Evolutionary conservation across 2,797 vertebrate species (phyloP).

Genomic region (Pseudochirops cupreus): DNA sequence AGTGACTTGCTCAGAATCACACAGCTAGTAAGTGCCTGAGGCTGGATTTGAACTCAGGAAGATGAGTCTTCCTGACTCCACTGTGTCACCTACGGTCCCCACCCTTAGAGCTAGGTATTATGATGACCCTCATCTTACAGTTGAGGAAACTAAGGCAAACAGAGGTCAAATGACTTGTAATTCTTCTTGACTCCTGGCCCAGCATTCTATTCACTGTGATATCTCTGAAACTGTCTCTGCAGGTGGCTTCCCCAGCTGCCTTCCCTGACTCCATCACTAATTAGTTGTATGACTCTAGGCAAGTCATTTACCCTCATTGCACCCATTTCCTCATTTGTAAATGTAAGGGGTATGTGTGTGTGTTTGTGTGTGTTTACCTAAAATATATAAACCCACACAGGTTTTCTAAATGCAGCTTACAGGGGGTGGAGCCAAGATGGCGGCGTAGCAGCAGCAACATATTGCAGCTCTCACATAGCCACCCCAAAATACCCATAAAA

Average conservation of each 20-base stretch:
- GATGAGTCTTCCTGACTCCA: neutral
- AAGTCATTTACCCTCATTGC: neutral
- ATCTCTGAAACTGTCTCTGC: neutral
- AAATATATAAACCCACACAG: neutral
- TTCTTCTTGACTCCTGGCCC: neutral
- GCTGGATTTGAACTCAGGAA: neutral
- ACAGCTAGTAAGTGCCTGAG: neutral
- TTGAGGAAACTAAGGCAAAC: neutral
- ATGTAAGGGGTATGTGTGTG: no score
- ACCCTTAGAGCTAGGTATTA: neutral
- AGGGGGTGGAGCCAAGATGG: no score
- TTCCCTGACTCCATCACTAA: neutral
- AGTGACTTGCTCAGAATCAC: neutral
- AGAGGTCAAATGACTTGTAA: neutral
- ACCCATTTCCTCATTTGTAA: neutral
- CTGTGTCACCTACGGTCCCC: neutral
- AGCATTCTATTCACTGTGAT: neutral
- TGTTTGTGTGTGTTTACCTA: neutral
- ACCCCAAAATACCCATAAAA: no score
- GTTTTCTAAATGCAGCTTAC: neutral
- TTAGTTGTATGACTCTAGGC: neutral
- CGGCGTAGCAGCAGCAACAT: no score
- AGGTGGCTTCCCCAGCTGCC: neutral
- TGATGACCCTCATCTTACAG: neutral
- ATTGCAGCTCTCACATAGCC: no score